phyloP scores from a whole-genome alignment of 2,888 invertebrate genomes.

The Acleris laterana region DNA sequence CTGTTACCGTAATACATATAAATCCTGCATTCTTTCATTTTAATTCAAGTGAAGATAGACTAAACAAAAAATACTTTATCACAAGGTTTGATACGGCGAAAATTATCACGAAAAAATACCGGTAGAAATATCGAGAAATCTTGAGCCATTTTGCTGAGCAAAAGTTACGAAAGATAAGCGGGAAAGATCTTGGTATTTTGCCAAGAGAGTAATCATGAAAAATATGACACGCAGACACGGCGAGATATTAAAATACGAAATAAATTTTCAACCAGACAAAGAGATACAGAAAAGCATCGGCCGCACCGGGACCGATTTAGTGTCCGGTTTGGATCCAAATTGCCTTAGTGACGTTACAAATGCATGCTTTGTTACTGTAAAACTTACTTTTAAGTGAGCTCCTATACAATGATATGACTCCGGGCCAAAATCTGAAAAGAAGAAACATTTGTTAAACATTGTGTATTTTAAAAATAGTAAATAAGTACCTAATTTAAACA shows the following conservation, averaged over 20 bases:
- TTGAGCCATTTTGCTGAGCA: constrained; percentile 59
- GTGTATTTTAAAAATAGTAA: neutral
- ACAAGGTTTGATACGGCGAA: constrained; percentile 19
- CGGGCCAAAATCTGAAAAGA: constrained; percentile 78
- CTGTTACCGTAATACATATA: neutral
- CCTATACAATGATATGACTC: constrained; percentile 78
- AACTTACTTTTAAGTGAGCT: constrained; percentile 76
- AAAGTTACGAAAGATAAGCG: constrained; percentile 75
- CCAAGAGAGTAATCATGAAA: constrained; percentile 78
- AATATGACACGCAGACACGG: constrained; percentile 71
- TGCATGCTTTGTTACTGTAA: constrained; percentile 5
- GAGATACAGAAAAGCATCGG: constrained; percentile 47
- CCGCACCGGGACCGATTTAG: constrained; percentile 44
- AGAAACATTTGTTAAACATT: constrained; percentile 35
- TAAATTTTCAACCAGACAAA: constrained; percentile 61
- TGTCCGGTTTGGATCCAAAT: constrained; percentile 38
- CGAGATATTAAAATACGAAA: constrained; percentile 71
- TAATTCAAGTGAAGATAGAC: neutral
- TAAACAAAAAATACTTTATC: neutral
- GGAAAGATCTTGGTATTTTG: constrained; percentile 73
- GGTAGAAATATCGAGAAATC: constrained; percentile 50
- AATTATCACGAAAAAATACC: constrained; percentile 42
- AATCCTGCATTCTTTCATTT: neutral
- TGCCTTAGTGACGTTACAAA: constrained; percentile 44
- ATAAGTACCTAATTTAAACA: too few relatives aligned